Conservation (phyloP, 2,888 invertebrate genomes). For the Zaprionus bogoriensis region DNA sequence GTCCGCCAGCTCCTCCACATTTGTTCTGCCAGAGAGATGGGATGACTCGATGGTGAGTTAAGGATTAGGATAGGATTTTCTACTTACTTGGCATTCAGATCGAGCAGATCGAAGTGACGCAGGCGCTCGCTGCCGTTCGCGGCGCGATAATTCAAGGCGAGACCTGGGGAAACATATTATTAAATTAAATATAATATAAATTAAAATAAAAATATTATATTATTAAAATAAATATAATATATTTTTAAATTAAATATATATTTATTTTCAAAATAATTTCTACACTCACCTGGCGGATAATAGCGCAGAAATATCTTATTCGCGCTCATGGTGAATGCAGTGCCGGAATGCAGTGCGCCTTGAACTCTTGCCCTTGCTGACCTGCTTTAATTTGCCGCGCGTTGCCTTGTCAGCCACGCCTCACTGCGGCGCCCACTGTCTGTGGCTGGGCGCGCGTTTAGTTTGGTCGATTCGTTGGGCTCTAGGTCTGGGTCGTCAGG, state of each 20-base stretch:
- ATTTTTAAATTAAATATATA: no score
- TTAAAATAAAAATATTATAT: no score
- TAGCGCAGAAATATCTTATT: slow-evolving; percentile 88
- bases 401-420: slow-evolving; percentile 49
- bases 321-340: slow-evolving; percentile 84
- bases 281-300: slow-evolving; percentile 86
- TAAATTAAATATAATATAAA: no score
- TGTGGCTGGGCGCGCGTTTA: not conserved
- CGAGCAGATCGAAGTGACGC: slow-evolving; percentile 86
- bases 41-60: not conserved
- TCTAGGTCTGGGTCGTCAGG: slow-evolving; percentile 52
- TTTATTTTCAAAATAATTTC: no score
- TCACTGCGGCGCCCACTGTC: not conserved
- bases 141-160: slow-evolving; percentile 86
- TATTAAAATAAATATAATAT: no score
- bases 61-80: not conserved
- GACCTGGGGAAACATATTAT: slow-evolving; percentile 79
- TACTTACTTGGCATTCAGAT: slow-evolving; percentile 86
- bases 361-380: slow-evolving; percentile 54
- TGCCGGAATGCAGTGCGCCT: slow-evolving; percentile 40
- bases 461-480: slow-evolving; percentile 64
- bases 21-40: slow-evolving; percentile 30
- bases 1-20: slow-evolving; percentile 61
- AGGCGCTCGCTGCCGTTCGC: slow-evolving; percentile 85
- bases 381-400: slow-evolving; percentile 66